Evolutionary conservation across 2,113 vertebrate species (phyloP).

Genomic region (Oryctolagus cuniculus): DNA sequence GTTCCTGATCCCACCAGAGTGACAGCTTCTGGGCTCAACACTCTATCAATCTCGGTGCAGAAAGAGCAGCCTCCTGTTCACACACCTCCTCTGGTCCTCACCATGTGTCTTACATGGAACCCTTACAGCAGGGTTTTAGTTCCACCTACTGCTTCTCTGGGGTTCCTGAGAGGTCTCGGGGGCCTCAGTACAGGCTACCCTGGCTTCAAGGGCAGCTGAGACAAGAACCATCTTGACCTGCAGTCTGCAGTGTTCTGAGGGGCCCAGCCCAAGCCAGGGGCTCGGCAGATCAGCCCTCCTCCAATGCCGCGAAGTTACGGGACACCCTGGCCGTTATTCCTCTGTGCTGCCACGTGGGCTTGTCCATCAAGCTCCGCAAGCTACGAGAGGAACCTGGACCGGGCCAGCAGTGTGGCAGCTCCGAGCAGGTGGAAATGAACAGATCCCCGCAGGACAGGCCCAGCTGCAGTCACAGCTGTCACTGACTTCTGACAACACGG

Average conservation of each 20-base stretch:
- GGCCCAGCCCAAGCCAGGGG: not conserved
- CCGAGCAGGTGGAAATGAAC: not conserved
- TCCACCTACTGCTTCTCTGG: not conserved
- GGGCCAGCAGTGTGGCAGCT: not conserved
- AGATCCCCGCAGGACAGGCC: not conserved
- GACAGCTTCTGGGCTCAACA: not conserved
- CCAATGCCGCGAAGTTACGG: not conserved
- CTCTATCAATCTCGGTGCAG: not conserved
- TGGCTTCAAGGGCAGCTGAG: not conserved
- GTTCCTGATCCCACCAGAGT: no score
- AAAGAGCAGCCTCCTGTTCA: not conserved
- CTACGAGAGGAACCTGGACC: not conserved
- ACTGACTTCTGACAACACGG: not conserved
- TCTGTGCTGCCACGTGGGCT: not conserved
- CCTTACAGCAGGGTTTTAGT: not conserved
- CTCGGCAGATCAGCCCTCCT: not conserved
- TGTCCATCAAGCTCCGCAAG: not conserved
- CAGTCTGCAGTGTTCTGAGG: not conserved
- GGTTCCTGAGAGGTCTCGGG: not conserved
- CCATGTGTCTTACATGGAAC: not conserved
- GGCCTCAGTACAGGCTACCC: accelerated
- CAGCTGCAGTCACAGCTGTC: not conserved
- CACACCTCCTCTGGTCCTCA: not conserved
- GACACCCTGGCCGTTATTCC: not conserved
- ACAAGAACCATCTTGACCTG: not conserved